Evolutionary conservation across 2,797 vertebrate species (phyloP).

Genomic region (Eremophila alpestris): DNA sequence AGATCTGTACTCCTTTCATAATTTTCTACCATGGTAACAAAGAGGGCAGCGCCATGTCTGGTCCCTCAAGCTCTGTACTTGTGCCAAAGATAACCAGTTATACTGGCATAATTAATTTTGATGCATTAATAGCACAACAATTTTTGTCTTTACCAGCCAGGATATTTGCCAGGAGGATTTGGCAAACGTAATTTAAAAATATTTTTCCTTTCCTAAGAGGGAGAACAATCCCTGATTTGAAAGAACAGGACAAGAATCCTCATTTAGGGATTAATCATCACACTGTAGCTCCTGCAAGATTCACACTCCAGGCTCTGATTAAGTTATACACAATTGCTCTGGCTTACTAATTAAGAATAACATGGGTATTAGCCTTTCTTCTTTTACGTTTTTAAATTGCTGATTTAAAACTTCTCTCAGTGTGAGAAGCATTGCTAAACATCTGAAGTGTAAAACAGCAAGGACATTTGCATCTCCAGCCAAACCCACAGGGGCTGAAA

Average conservation of each 20-base stretch:
- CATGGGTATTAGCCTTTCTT: neutral
- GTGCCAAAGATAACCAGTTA: conserved; percentile 60
- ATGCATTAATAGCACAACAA: conserved; percentile 30
- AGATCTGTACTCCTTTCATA: conserved; percentile 56
- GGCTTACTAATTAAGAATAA: conserved; percentile 30
- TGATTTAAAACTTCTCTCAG: neutral
- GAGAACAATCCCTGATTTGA: neutral
- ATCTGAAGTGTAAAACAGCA: neutral
- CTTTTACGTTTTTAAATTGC: neutral
- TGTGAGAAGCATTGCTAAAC: conserved; percentile 8
- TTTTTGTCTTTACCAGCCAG: conserved; percentile 14
- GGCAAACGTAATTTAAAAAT: neutral
- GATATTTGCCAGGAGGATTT: neutral
- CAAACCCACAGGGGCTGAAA: neutral
- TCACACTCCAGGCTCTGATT: conserved; percentile 26
- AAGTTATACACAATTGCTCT: neutral
- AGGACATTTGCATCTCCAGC: neutral
- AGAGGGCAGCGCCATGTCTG: neutral
- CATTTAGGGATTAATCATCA: conserved; percentile 30
- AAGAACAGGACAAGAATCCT: neutral
- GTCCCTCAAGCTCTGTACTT: conserved; percentile 45
- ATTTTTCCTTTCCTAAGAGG: neutral
- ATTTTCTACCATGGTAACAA: conserved; percentile 27
- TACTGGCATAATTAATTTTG: conserved; percentile 54
- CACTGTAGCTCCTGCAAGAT: conserved; percentile 6